Evolutionary conservation across 2,113 vertebrate genomes (phyloP), one percentile per base, ranked within the genome.

Genomic region (Neolamprologus ventralis): DNA sequence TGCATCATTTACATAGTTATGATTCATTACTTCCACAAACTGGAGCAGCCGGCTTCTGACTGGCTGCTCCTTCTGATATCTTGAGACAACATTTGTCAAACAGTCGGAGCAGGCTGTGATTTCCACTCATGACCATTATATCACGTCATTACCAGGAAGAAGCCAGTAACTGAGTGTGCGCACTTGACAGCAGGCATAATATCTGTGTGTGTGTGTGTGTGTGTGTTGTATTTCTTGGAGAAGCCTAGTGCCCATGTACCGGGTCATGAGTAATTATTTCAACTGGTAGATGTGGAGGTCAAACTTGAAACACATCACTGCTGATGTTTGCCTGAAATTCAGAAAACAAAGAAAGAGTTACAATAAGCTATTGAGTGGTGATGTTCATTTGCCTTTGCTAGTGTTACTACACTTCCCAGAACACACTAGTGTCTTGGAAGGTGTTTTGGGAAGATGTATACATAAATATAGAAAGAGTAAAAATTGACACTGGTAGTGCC

Each of bases 1-100:
- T 51, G 21, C 26, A 53, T 19, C 42, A 31, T 75, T 75, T 75
- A 75, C 23, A 75, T 47, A 75, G 42, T 45, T 45, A 73, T 73
- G 5, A 73, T 45, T 73, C 68, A 73, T 45, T 73, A 49, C 42
- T 49, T 47, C 42, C 9, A 75, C 42, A 75, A 47, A 49, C 42
- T 47, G 21, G n/a, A 75, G 42, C 16, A 28, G 23, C 42, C 1
- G 23, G 42, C 23, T 75, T 75, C 71, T 0, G 1, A 75, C 14
- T 49, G 68, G 42, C 23, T 2, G 16, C 42, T 75, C 71, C 42
- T 73, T 82, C 82, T 91, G 80, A 91, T 91, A 92, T 89, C 94
- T 94, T 92, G 71, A 91, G 85, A 93, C 87, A 95, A 95, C 89
- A 94, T 94, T 94, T 95, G 93, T 91, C 63, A 91, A 90, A 92